phyloP scores from a whole-genome alignment of 2,888 invertebrate genomes.

The Meteorus cinctellus region DNA sequence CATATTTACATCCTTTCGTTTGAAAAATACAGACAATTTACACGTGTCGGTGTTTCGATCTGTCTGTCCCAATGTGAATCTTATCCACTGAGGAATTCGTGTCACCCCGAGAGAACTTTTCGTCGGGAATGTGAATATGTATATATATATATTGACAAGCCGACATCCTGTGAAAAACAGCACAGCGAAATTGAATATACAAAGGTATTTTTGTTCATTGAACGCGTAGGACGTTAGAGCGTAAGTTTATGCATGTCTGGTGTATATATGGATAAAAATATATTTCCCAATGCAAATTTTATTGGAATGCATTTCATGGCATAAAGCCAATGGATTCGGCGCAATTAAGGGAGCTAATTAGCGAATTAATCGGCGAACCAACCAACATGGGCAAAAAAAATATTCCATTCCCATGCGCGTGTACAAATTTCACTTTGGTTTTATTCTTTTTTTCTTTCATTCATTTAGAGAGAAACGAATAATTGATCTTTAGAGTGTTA shows the following conservation, averaged over 20 bases:
- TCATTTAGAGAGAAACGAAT: not conserved
- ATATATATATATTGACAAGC: not conserved
- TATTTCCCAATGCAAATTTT: not conserved
- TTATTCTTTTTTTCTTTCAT: not conserved
- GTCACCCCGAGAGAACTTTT: not conserved
- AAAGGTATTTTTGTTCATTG: not conserved
- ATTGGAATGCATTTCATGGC: not conserved
- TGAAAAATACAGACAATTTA: slow-evolving; percentile 14
- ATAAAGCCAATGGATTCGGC: not conserved
- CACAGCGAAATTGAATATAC: not conserved
- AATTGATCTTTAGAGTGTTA: slow-evolving; percentile 3
- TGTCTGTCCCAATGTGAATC: slow-evolving; percentile 17
- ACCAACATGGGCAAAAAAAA: not conserved
- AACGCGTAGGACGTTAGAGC: not conserved
- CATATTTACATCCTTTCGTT: not conserved
- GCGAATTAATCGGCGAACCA: not conserved
- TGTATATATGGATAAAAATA: not conserved
- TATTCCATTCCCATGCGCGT: not conserved
- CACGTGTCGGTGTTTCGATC: slow-evolving; percentile 21
- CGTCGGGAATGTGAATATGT: slow-evolving; percentile 1
- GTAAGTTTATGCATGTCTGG: not conserved
- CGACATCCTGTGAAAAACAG: slow-evolving; percentile 7
- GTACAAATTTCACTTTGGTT: not conserved
- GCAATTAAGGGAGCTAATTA: not conserved
- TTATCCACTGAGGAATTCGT: slow-evolving; percentile 17